phyloP scores from a whole-genome alignment of 2,797 vertebrate species.

The Ambastaia sidthimunki region DNA sequence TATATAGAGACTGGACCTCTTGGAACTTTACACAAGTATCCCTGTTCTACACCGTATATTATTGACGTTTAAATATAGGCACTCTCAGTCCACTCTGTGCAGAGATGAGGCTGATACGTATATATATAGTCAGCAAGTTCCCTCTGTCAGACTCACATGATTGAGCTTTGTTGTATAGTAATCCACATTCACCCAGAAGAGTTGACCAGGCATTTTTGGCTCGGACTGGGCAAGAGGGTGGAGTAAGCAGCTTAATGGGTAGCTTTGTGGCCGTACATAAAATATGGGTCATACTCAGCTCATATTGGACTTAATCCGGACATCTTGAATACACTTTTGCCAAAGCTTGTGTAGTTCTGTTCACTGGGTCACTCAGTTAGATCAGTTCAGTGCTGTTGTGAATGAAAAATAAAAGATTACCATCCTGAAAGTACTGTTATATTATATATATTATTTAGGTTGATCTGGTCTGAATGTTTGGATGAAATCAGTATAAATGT shows the following conservation, averaged over 20 bases:
- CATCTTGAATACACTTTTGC: neutral
- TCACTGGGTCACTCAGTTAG: neutral
- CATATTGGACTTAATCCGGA: neutral
- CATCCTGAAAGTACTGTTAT: too few relatives aligned
- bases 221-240: conserved; percentile 10
- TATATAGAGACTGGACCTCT: neutral
- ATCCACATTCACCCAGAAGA: conserved; percentile 54
- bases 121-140: conserved; percentile 9
- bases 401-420: neutral
- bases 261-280: conserved; percentile 3
- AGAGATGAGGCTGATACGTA: conserved; percentile 29
- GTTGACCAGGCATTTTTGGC: conserved; percentile 3
- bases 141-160: conserved; percentile 60
- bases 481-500: neutral
- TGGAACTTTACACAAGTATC: neutral
- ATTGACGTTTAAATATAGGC: conserved; percentile 14
- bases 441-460: neutral
- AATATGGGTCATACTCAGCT: conserved; percentile 28
- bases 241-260: conserved; percentile 39
- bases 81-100: conserved; percentile 15
- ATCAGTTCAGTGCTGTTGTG: neutral
- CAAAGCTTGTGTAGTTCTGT: neutral
- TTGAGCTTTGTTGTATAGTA: conserved; percentile 55
- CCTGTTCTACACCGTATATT: neutral
- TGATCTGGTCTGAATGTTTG: neutral